Conservation (phyloP, 2,797 vertebrate genomes). For the Clarias platycephalus region DNA sequence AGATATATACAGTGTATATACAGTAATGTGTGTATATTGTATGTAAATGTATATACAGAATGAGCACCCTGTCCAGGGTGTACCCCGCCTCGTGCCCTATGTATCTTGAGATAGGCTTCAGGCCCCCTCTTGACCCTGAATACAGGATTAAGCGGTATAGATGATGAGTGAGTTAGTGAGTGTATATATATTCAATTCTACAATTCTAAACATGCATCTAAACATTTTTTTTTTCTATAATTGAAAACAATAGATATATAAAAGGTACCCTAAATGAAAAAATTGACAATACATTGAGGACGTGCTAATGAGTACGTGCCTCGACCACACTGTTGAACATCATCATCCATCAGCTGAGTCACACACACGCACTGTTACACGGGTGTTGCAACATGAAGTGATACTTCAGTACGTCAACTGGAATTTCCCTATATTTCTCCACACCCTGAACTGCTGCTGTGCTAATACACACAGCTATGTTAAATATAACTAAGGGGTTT, state of each 20-base stretch:
- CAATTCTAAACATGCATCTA: neutral
- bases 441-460: neutral
- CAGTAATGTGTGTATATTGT: no score
- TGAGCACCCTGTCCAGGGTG: no score
- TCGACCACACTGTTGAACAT: neutral
- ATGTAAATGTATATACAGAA: no score
- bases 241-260: neutral
- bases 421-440: conserved; percentile 4
- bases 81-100: no score
- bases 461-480: neutral
- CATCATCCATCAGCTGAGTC: neutral
- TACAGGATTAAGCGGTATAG: no score
- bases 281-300: neutral
- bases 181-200: no score
- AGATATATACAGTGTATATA: no score
- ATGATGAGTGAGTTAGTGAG: no score
- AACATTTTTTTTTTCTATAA: neutral
- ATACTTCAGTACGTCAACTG: neutral
- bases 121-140: no score
- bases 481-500: no score
- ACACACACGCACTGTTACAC: neutral
- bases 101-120: no score
- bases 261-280: no score
- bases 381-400: conserved; percentile 16
- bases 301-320: neutral